phyloP scores from a whole-genome alignment of 1,140 invertebrate genomes.

The Drosophila aff. region DNA sequence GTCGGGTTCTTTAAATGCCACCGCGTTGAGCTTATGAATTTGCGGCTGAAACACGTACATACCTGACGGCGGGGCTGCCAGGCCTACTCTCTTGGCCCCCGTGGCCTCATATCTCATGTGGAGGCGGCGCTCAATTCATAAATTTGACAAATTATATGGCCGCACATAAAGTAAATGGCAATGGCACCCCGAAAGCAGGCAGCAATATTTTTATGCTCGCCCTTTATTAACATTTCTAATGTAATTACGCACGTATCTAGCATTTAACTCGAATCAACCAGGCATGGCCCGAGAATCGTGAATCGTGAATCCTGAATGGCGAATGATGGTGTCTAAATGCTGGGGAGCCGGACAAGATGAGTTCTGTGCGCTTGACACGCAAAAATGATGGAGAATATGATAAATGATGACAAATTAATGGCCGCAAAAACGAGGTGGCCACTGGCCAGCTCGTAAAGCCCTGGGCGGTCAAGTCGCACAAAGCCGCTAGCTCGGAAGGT shows the following conservation, averaged over 20 bases:
- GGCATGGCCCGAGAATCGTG: slow-evolving; percentile 18
- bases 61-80: slow-evolving; percentile 32
- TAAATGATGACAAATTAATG: slow-evolving; percentile 81
- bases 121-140: slow-evolving; percentile 53
- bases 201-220: slow-evolving; percentile 68
- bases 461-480: slow-evolving; percentile 29
- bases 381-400: slow-evolving; percentile 69
- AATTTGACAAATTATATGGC: slow-evolving; percentile 68
- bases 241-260: slow-evolving; percentile 80
- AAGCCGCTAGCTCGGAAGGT: slow-evolving; percentile 15
- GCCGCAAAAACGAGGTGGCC: slow-evolving; percentile 56
- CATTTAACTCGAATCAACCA: slow-evolving; percentile 65
- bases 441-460: slow-evolving; percentile 40
- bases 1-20: slow-evolving; percentile 68
- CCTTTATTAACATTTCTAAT: slow-evolving; percentile 77
- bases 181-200: slow-evolving; percentile 46
- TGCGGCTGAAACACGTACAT: slow-evolving; percentile 61
- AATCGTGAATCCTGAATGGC: slow-evolving; percentile 8
- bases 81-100: not conserved
- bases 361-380: slow-evolving; percentile 64
- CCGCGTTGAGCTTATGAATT: slow-evolving; percentile 62
- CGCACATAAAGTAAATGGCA: slow-evolving; percentile 68
- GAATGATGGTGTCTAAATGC: not conserved
- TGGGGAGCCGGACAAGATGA: slow-evolving; percentile 31
- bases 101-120: slow-evolving; percentile 38